Percentiles rank a stretch among this genome's conserved stretches.
phyloP scores from a whole-genome alignment of 2,888 invertebrate species.

The Dolomedes plantarius region DNA sequence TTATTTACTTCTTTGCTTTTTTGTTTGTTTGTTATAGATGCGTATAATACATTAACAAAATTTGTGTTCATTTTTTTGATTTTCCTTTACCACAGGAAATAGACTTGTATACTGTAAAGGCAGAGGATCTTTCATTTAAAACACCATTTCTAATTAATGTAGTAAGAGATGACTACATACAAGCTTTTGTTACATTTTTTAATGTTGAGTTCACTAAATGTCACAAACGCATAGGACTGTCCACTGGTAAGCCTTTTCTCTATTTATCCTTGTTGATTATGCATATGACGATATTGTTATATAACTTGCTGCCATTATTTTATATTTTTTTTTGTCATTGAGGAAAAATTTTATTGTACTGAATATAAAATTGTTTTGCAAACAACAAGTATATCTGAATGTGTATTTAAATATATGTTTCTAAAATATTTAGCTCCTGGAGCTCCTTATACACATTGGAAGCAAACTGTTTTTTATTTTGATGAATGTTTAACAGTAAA shows the following conservation, averaged over 20 bases:
- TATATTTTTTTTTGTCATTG: too few relatives aligned
- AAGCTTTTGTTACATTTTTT: constrained; percentile 98
- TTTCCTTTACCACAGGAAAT: constrained; percentile 84
- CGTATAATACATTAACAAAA: too few relatives aligned
- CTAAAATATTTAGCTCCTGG: constrained; percentile 84
- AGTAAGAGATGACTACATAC: constrained; percentile 94
- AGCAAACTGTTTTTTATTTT: constrained; percentile 98
- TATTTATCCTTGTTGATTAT: too few relatives aligned
- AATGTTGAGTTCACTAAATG: constrained; percentile 99
- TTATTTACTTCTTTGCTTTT: too few relatives aligned
- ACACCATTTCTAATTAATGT: constrained; percentile 81
- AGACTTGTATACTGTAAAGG: constrained; percentile 97
- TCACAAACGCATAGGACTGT: constrained; percentile 98
- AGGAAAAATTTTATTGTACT: too few relatives aligned
- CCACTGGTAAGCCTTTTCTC: constrained; percentile 83
- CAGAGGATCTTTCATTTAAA: constrained; percentile 93
- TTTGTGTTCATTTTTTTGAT: too few relatives aligned
- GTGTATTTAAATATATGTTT: neutral
- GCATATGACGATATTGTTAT: too few relatives aligned
- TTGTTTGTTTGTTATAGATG: too few relatives aligned
- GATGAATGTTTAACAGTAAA: constrained; percentile 98
- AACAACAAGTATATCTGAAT: too few relatives aligned
- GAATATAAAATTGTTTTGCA: too few relatives aligned
- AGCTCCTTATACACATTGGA: constrained; percentile 99
- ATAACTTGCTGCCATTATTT: too few relatives aligned